phyloP scores from a whole-genome alignment of 2,113 vertebrate species.

The Chloropsis cyanopogon region DNA sequence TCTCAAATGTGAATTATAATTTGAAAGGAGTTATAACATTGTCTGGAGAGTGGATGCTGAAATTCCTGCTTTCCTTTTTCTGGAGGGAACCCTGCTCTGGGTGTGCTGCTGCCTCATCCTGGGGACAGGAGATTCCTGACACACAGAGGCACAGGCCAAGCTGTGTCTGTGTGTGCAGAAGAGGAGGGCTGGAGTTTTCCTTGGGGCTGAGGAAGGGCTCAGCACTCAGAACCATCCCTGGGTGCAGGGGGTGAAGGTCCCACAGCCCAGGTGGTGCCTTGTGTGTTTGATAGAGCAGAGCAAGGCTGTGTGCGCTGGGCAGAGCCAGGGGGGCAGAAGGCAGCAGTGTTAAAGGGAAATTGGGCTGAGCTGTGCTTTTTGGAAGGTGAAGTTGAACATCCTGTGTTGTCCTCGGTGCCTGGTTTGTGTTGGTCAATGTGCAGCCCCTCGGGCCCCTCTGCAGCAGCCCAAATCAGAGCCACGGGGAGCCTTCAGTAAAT shows the following conservation, averaged over 20 bases:
- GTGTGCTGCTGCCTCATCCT: neutral
- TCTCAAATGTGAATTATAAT: neutral
- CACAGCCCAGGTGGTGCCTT: neutral
- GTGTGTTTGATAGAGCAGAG: neutral
- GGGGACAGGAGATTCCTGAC: neutral
- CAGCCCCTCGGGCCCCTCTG: neutral
- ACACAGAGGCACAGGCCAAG: neutral
- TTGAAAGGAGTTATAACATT: neutral
- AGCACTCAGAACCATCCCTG: accelerated
- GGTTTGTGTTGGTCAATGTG: accelerated
- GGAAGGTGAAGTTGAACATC: neutral
- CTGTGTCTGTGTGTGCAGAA: neutral
- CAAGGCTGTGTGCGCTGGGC: neutral
- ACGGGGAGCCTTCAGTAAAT: neutral
- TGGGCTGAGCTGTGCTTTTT: neutral
- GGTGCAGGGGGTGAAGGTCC: neutral
- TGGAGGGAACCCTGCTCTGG: neutral
- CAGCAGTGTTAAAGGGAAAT: neutral
- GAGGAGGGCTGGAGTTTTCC: neutral
- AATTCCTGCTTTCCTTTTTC: neutral
- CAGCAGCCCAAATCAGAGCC: neutral
- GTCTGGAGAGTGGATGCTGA: neutral
- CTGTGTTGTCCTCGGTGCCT: accelerated
- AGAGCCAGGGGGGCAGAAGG: neutral
- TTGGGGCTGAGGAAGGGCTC: neutral